These are phyloP conservation scores for Disparrhopalites patrizii DNA, from an alignment of 2,888 invertebrate species.

Conservation along the genomic window DNA sequence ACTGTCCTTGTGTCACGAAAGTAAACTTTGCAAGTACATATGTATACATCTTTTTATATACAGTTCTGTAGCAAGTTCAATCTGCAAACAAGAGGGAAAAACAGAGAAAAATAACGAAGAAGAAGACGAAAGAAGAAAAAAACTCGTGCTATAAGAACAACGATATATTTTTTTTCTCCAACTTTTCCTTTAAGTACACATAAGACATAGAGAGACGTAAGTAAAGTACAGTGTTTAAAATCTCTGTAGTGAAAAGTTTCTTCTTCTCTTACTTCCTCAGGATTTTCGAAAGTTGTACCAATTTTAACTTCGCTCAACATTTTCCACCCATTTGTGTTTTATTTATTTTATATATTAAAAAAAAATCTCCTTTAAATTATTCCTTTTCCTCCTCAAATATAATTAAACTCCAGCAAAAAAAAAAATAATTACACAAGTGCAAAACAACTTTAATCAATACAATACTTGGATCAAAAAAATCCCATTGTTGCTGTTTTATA, in stretches of 20 bases:
- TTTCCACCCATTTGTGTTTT: slow-evolving; percentile 6
- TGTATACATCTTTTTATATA: too few relatives aligned
- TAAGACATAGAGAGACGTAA: too few relatives aligned
- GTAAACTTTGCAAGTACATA: neutral
- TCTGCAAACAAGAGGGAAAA: too few relatives aligned
- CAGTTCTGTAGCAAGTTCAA: too few relatives aligned
- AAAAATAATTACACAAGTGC: too few relatives aligned
- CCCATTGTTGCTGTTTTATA: too few relatives aligned
- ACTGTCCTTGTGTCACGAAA: neutral
- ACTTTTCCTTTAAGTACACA: neutral
- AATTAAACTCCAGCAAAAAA: too few relatives aligned
- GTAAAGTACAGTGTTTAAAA: slow-evolving; percentile 1
- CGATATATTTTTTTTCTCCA: neutral
- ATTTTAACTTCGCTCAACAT: slow-evolving; percentile 1
- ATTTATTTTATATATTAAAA: slow-evolving; percentile 1
- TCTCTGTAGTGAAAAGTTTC: slow-evolving; percentile 8
- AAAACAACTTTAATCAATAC: too few relatives aligned
- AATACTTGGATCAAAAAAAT: too few relatives aligned
- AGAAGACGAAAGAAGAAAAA: neutral
- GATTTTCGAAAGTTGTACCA: slow-evolving; percentile 12
- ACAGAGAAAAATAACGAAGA: too few relatives aligned
- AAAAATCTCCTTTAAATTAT: neutral
- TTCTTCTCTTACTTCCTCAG: neutral
- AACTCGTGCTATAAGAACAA: slow-evolving; percentile 3
- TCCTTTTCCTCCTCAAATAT: too few relatives aligned